Percentiles rank a stretch among this genome's conserved stretches.
Conservation (phyloP, 2,888 invertebrate species). For the Acleris emargana region DNA sequence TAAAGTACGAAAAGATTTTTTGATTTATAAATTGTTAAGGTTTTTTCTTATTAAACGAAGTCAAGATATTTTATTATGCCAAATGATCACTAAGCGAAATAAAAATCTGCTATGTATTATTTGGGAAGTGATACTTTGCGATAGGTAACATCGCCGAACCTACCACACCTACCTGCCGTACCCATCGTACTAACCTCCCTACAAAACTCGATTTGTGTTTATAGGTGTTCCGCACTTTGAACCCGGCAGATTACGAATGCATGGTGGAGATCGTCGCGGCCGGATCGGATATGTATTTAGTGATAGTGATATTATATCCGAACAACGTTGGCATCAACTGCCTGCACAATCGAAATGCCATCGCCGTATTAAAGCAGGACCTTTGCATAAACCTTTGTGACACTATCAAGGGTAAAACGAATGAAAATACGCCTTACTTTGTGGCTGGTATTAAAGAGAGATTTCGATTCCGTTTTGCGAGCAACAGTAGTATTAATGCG, state of each 20-base stretch:
- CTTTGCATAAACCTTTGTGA: conserved; percentile 62
- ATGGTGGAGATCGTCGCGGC: conserved; percentile 62
- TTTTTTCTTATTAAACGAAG: too few relatives aligned
- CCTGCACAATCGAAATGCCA: conserved; percentile 54
- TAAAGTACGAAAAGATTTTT: too few relatives aligned
- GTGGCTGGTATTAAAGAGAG: conserved; percentile 53
- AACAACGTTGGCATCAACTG: conserved; percentile 58
- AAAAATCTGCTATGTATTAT: too few relatives aligned
- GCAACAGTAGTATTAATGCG: conserved; percentile 71
- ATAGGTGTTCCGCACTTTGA: conserved; percentile 66
- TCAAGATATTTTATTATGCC: too few relatives aligned
- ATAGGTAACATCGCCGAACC: neutral
- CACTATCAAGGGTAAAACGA: conserved; percentile 41
- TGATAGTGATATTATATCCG: conserved; percentile 66
- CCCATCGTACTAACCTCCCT: too few relatives aligned
- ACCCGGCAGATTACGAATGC: conserved; percentile 65
- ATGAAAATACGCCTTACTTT: conserved; percentile 50
- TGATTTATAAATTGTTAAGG: too few relatives aligned
- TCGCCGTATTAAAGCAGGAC: conserved; percentile 58
- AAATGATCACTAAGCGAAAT: too few relatives aligned
- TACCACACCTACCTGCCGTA: too few relatives aligned
- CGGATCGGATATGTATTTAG: conserved; percentile 41
- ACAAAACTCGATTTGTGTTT: conserved; percentile 19
- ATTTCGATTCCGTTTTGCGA: conserved; percentile 62
- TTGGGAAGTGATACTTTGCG: too few relatives aligned